Evolutionary conservation across 1,140 invertebrate species (phyloP).

Genomic region (Anoplophora glabripennis): DNA sequence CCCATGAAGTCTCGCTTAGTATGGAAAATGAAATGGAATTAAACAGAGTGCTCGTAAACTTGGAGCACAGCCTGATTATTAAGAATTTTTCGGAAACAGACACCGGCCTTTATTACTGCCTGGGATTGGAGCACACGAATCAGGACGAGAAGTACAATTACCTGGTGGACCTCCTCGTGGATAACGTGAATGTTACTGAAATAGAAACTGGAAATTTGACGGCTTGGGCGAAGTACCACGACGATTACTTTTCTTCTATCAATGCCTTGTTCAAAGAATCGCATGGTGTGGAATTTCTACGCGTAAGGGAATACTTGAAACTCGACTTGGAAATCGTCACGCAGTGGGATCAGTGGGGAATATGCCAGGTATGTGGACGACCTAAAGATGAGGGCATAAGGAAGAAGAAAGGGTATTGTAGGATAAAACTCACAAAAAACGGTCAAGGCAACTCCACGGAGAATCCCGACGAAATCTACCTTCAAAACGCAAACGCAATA

Average conservation of each 20-base stretch:
- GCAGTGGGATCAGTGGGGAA: conserved; percentile 43
- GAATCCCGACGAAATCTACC: conserved; percentile 26
- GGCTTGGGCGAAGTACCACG: conserved; percentile 52
- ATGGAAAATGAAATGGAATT: conserved; percentile 51
- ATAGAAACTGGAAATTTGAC: conserved; percentile 49
- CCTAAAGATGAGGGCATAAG: conserved; percentile 38
- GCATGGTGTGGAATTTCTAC: conserved; percentile 34
- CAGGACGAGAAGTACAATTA: conserved; percentile 54
- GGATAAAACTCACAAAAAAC: conserved; percentile 16
- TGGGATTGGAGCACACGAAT: conserved; percentile 49
- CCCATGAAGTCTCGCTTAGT: conserved; percentile 45
- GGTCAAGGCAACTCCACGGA: not conserved
- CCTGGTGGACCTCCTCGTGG: conserved; percentile 46
- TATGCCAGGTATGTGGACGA: conserved; percentile 44
- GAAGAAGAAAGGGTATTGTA: conserved; percentile 42
- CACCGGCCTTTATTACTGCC: conserved; percentile 54
- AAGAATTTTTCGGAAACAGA: conserved; percentile 46
- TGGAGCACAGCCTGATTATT: conserved; percentile 51
- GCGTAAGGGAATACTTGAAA: conserved; percentile 38
- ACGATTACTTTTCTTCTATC: conserved; percentile 49
- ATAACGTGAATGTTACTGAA: conserved; percentile 6
- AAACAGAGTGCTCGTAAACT: conserved; percentile 48
- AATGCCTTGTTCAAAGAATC: conserved; percentile 41
- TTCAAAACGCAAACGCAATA: conserved; percentile 40
- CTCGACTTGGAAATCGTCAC: conserved; percentile 43